A percentile compares a stretch with the other conserved stretches of the same genome.
phyloP scores from a whole-genome alignment of 2,113 vertebrate species.

The Melanotaenia duboulayi region DNA sequence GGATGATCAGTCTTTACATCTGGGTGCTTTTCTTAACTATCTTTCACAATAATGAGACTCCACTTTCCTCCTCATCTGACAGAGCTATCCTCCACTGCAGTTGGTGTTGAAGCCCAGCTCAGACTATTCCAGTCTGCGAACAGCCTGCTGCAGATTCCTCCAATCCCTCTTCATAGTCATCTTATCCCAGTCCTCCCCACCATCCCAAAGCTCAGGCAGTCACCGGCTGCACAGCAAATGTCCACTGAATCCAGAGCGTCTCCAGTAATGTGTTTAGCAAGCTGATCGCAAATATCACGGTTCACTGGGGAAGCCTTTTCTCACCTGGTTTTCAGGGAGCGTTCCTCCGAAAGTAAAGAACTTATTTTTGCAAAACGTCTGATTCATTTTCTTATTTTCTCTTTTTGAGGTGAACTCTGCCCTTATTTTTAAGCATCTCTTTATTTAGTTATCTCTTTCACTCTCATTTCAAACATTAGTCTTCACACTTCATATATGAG shows the following conservation, averaged over 20 bases:
- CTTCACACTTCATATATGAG: slow-evolving; percentile 57
- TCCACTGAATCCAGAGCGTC: slow-evolving; percentile 42
- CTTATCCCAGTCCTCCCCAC: slow-evolving; percentile 63
- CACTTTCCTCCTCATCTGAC: slow-evolving; percentile 13
- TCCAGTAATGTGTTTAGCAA: slow-evolving; percentile 44
- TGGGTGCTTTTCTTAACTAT: slow-evolving; percentile 40
- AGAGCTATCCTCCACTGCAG: slow-evolving; percentile 39
- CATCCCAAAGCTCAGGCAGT: slow-evolving; percentile 60
- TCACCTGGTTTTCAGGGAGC: slow-evolving; percentile 40
- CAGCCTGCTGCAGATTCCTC: slow-evolving; percentile 58
- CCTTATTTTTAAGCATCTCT: neutral
- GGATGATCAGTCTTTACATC: slow-evolving; percentile 29
- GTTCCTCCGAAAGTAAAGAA: slow-evolving; percentile 11
- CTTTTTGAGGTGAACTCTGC: slow-evolving; percentile 41
- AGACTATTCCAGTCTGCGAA: slow-evolving; percentile 63
- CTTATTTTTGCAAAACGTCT: slow-evolving; percentile 35
- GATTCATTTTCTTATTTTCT: slow-evolving; percentile 28
- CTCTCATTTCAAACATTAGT: slow-evolving; percentile 56
- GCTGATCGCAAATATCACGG: slow-evolving; percentile 33
- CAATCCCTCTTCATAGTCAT: slow-evolving; percentile 55
- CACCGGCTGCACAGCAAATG: slow-evolving; percentile 40
- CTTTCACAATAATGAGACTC: slow-evolving; percentile 22
- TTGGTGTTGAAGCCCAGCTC: slow-evolving; percentile 50
- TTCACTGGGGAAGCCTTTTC: slow-evolving; percentile 34
- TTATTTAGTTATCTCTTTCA: slow-evolving; percentile 2